Evolutionary conservation across 2,797 vertebrate genomes (phyloP), one percentile per base, ranked within the genome.

Genomic region (Ctenopoma multispine): DNA sequence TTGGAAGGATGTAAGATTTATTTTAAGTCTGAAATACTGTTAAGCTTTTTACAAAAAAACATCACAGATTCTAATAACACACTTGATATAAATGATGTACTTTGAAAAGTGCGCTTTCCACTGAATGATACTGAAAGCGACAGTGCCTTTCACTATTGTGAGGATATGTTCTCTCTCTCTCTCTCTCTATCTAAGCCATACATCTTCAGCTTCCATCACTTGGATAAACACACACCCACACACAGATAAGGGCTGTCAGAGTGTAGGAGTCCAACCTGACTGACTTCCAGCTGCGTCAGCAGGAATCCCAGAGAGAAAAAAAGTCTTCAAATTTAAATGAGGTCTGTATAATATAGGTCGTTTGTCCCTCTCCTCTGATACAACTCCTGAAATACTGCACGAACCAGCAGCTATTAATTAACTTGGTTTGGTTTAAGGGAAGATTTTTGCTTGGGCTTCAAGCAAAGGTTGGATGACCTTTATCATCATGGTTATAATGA

Each of bases 211-310:
- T 46, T 71, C 63, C 56, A 75, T 82, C 63, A 34, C 4, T 76
- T 63, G 69, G 14, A 69, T 80, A 85, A 85, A 88, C 81, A 84
- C 71, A 69, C 74, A 27, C 72, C 57, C 80, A 55, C 75, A 43
- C 59, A 63, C 77, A 73, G 74, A 85, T 76, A 78, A 61, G 65
- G 67, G 66, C 55, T 62, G 17, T 72, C 77, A 3, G 66, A 86
- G 79, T 31, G 29, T 75, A 53, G 67, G 82, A 84, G 80, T 83
- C 44, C 63, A 60, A 75, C 71, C 81, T 72, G 55, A 71, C 59
- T 43, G 80, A 75, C 48, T 57, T 59, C 64, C 87, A 85, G 89
- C 85, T 91, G 92, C 88, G 87, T 92, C 84, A 88, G 88, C 87
- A 89, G 50, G 69, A 79, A 67, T 15, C 67, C 62, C 53, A 44